Percentiles rank a stretch among this genome's conserved stretches.
Conservation (phyloP, 2,797 vertebrate genomes). For the Pelodytes ibericus region DNA sequence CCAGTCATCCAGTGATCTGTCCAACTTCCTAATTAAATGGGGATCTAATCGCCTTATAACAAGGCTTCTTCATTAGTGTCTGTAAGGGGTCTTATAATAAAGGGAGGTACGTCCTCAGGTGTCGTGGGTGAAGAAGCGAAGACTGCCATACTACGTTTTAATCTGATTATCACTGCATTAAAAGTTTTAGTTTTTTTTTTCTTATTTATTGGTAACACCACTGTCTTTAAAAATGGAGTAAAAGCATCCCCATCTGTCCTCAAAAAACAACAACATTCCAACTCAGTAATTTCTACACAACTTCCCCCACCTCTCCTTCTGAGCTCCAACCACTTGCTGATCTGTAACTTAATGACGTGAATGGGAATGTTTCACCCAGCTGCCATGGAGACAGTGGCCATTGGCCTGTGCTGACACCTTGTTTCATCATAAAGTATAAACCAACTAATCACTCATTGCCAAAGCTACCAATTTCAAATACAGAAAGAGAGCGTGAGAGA, state of each 20-base stretch:
- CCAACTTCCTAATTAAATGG: conserved; percentile 51
- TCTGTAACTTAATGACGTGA: conserved; percentile 33
- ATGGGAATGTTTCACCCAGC: conserved; percentile 69
- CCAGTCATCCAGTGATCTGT: conserved; percentile 46
- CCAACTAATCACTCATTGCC: no score
- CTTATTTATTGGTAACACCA: background rate
- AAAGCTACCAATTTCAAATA: no score
- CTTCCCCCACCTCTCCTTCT: conserved; percentile 64
- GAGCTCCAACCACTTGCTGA: conserved; percentile 66
- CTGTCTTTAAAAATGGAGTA: background rate
- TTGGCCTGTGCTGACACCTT: conserved; percentile 75
- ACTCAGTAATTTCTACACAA: conserved; percentile 49
- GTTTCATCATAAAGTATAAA: conserved; percentile 81
- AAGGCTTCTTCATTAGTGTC: conserved; percentile 36
- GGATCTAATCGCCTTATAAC: conserved; percentile 50
- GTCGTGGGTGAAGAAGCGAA: conserved; percentile 6
- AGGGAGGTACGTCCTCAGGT: conserved; percentile 61
- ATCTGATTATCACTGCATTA: conserved; percentile 32
- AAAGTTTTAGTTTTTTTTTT: conserved; percentile 4
- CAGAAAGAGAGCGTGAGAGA: no score
- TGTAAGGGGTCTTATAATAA: conserved; percentile 44
- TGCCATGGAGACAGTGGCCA: conserved; percentile 87
- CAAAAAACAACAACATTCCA: conserved; percentile 7
- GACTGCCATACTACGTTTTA: conserved; percentile 18
- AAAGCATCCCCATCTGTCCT: background rate